Conservation (phyloP, 2,888 invertebrate genomes). For the Ligdia adustata region DNA sequence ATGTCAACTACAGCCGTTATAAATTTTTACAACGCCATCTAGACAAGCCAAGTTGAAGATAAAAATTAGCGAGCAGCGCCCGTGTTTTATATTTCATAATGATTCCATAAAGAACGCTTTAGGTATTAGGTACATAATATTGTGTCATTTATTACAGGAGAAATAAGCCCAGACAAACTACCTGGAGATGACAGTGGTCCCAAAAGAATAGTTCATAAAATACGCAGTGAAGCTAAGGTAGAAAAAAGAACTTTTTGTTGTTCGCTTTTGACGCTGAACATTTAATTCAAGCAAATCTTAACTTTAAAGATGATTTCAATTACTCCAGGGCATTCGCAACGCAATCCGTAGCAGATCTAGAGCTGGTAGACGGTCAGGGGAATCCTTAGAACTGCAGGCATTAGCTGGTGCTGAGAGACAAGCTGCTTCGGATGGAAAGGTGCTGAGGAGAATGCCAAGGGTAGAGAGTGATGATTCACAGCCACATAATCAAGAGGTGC, state of each 20-base stretch:
- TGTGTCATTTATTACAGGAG: constrained; percentile 53
- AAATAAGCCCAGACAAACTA: constrained; percentile 67
- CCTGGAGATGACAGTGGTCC: constrained; percentile 86
- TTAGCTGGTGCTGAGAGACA: constrained; percentile 67
- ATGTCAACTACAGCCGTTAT: too few species aligned
- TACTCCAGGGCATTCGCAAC: constrained; percentile 83
- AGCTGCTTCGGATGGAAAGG: constrained; percentile 71
- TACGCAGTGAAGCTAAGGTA: constrained; percentile 92
- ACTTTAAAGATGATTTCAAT: too few species aligned
- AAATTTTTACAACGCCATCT: too few species aligned
- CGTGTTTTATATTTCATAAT: too few species aligned
- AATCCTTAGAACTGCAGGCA: constrained; percentile 85
- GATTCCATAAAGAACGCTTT: too few species aligned
- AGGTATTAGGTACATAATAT: too few species aligned
- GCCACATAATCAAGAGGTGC: constrained; percentile 63
- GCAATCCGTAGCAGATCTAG: constrained; percentile 83
- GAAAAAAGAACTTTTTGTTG: constrained; percentile 5
- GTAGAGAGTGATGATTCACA: constrained; percentile 90
- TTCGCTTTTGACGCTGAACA: too few species aligned
- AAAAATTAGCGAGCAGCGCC: too few species aligned
- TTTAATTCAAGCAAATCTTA: too few species aligned
- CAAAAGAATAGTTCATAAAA: constrained; percentile 92
- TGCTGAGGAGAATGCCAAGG: constrained; percentile 89
- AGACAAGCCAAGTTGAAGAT: too few species aligned
- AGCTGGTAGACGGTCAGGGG: constrained; percentile 83